A percentile compares a stretch with the other conserved stretches of the same genome.
These are phyloP conservation scores for Drosophila buzzatii DNA, from an alignment of 2,888 invertebrate species.

Conservation along the genomic window DNA sequence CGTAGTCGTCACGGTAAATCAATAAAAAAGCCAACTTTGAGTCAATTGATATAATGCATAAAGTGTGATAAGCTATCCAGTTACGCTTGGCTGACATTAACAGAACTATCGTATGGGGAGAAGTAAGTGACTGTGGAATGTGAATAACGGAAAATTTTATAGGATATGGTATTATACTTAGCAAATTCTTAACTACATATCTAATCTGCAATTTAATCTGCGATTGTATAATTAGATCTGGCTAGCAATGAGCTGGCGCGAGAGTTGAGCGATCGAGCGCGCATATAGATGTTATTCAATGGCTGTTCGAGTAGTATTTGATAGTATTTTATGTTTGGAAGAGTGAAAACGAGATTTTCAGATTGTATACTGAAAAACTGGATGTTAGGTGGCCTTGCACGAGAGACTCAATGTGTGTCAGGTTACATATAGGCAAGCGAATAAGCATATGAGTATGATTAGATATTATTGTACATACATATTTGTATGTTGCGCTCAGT, in stretches of 20 bases:
- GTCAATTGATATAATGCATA: constrained; percentile 7
- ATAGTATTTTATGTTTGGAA: background rate
- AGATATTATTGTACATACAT: constrained; percentile 38
- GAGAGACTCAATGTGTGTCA: constrained; percentile 26
- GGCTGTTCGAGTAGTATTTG: background rate
- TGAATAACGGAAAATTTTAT: too few relatives aligned
- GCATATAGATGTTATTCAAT: background rate
- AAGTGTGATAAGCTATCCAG: constrained; percentile 15
- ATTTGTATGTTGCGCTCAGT: constrained; percentile 19
- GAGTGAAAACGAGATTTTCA: constrained; percentile 2
- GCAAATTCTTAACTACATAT: background rate
- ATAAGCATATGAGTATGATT: constrained; percentile 23
- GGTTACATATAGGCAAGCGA: constrained; percentile 40
- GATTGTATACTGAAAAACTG: constrained; percentile 7
- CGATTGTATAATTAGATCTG: background rate
- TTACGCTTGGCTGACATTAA: constrained; percentile 5
- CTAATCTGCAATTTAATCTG: background rate
- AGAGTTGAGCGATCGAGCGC: background rate
- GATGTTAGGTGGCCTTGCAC: constrained; percentile 3
- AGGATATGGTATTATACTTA: background rate
- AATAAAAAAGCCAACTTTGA: background rate
- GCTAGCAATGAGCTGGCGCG: background rate
- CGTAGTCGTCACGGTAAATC: constrained; percentile 9
- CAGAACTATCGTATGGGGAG: background rate
- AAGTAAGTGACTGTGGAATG: background rate